These are phyloP conservation scores for Adoxophyes honmai DNA, from an alignment of 1,140 invertebrate species.

Conservation along the genomic window DNA sequence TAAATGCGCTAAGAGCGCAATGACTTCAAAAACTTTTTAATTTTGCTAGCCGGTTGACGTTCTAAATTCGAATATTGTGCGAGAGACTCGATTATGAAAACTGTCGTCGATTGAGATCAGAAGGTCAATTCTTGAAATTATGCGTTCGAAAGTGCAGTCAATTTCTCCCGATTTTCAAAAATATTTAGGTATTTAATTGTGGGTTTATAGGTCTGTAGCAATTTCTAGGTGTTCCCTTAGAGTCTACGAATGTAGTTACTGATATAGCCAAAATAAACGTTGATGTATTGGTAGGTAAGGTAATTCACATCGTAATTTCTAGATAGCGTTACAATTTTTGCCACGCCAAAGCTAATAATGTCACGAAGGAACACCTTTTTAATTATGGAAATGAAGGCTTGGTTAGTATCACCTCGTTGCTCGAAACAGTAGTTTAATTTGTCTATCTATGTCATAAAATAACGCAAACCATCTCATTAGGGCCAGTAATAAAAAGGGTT, in stretches of 20 bases:
- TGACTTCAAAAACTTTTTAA: too few relatives aligned
- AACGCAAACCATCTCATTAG: not conserved
- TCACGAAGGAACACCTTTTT: constrained; percentile 4
- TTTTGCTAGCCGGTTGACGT: not conserved
- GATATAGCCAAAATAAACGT: not conserved
- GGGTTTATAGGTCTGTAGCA: not conserved
- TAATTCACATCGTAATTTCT: constrained; percentile 1
- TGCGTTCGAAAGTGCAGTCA: too few relatives aligned
- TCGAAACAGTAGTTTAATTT: not conserved
- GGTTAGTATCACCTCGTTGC: constrained; percentile 5
- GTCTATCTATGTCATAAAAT: not conserved
- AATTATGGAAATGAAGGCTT: constrained; percentile 12
- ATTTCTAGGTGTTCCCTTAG: not conserved
- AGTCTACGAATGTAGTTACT: not conserved
- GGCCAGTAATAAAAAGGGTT: constrained; percentile 1
- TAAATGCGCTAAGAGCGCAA: too few relatives aligned
- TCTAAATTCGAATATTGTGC: not conserved
- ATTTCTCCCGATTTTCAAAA: too few relatives aligned
- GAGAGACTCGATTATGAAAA: too few relatives aligned
- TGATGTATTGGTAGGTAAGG: too few relatives aligned
- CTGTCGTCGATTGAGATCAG: too few relatives aligned
- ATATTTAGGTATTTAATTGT: not conserved
- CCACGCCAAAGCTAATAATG: constrained; percentile 1
- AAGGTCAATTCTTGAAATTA: too few relatives aligned
- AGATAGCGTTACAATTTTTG: not conserved